These are phyloP conservation scores for Cataglyphis cursor DNA, from an alignment of 2,888 invertebrate genomes.

Conservation along the genomic window DNA sequence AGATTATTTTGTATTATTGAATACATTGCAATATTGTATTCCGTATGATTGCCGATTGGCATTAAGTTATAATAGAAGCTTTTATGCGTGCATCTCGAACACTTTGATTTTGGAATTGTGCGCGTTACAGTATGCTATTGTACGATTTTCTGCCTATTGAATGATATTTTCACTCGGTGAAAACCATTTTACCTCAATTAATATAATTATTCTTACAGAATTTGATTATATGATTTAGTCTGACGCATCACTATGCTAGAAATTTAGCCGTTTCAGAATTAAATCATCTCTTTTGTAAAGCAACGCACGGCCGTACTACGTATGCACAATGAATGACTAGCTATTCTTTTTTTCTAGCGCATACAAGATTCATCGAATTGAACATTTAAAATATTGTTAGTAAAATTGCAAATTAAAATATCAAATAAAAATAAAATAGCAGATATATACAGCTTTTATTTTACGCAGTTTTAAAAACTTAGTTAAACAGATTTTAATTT, in stretches of 20 bases:
- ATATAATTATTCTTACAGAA: slow-evolving; percentile 24
- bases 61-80: slow-evolving; percentile 1
- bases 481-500: not conserved
- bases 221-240: slow-evolving; percentile 8
- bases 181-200: not conserved
- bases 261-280: slow-evolving; percentile 12
- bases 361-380: not conserved
- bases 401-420: slow-evolving; percentile 18
- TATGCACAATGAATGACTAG: slow-evolving; percentile 15
- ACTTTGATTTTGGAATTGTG: not conserved
- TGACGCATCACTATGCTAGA: not conserved
- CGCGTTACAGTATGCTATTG: not conserved
- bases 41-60: not conserved
- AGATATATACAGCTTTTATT: not conserved
- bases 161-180: not conserved
- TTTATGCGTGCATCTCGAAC: not conserved
- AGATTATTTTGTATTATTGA: not conserved
- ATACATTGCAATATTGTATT: not conserved
- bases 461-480: not conserved
- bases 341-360: slow-evolving; percentile 1
- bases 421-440: not conserved
- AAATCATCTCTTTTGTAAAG: slow-evolving; percentile 16
- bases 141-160: not conserved
- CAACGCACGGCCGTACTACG: not conserved
- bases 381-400: not conserved